Evolutionary conservation across 2,888 invertebrate species (phyloP).

Genomic region (Trichogramma dendrolimi): DNA sequence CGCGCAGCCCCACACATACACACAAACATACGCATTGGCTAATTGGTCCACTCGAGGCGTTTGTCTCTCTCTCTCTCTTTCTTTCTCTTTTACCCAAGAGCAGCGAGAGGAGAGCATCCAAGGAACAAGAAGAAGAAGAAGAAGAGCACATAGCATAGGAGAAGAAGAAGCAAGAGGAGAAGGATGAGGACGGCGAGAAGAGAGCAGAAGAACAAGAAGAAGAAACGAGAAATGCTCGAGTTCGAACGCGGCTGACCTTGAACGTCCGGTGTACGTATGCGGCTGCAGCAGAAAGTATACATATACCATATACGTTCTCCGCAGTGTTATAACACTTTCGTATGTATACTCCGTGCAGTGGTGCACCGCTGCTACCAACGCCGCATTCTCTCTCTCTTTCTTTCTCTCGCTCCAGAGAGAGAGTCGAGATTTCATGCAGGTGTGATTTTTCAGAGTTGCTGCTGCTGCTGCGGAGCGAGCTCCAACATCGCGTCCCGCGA

Average conservation of each 20-base stretch:
- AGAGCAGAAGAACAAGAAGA: background rate
- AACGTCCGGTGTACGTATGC: background rate
- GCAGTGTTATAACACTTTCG: background rate
- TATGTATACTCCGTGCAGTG: background rate
- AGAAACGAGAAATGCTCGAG: background rate
- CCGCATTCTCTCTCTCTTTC: no score
- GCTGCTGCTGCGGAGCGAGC: no score
- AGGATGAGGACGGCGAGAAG: background rate
- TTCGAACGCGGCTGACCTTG: background rate
- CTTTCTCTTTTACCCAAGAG: no score
- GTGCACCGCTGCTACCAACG: background rate
- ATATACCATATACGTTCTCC: constrained; percentile 12
- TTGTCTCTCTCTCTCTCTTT: no score
- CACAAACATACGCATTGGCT: no score
- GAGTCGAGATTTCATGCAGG: constrained; percentile 8
- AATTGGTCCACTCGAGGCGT: no score
- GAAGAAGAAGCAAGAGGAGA: background rate
- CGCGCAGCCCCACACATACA: no score
- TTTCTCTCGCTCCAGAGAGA: no score
- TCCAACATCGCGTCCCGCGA: no score
- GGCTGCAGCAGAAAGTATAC: no score
- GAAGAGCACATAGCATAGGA: background rate
- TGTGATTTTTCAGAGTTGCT: constrained; percentile 28
- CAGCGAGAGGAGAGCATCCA: background rate
- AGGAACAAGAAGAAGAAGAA: background rate